These are phyloP conservation scores for Halocaridina rubra DNA, from an alignment of 2,888 invertebrate species.

Conservation along the genomic window DNA sequence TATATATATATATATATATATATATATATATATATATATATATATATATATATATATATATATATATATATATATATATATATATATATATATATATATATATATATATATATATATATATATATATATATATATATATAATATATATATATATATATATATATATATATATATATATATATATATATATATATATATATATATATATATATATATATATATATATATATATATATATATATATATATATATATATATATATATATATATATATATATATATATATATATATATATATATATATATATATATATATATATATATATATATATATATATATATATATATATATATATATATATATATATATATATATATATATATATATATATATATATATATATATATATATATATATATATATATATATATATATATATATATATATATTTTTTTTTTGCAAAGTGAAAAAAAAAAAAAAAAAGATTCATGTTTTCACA, in stretches of 20 bases:
- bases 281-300: background rate
- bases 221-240: background rate
- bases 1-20: slow-evolving; percentile 25
- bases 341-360: background rate
- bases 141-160: background rate
- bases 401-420: too few relatives aligned
- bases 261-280: background rate
- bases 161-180: background rate
- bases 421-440: too few relatives aligned
- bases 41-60: background rate
- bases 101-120: background rate
- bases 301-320: background rate
- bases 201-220: background rate
- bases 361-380: background rate
- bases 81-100: background rate
- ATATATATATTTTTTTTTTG: background rate
- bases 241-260: background rate
- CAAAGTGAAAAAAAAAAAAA: background rate
- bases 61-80: background rate
- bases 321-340: background rate
- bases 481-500: too few relatives aligned
- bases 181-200: background rate
- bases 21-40: slow-evolving; percentile 1
- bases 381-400: background rate
- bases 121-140: background rate